These are phyloP conservation scores for Rhincodon typus DNA, from an alignment of 2,797 vertebrate species.

Conservation along the genomic window DNA sequence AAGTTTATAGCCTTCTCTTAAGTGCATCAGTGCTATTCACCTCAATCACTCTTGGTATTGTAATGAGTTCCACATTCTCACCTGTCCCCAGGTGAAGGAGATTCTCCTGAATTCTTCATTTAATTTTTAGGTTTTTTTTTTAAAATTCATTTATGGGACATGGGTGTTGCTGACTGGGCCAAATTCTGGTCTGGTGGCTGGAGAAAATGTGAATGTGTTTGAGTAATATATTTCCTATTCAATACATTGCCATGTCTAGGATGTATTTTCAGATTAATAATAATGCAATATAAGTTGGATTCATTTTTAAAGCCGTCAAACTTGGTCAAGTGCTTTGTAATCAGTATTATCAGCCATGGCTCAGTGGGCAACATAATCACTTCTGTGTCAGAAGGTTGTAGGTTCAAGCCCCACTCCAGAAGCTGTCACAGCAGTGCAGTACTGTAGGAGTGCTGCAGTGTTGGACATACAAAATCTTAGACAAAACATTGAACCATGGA, in stretches of 20 bases:
- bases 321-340: neutral
- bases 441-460: neutral
- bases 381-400: neutral
- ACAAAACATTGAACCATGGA: neutral
- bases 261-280: neutral
- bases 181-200: neutral
- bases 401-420: neutral
- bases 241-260: neutral
- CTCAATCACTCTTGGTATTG: neutral
- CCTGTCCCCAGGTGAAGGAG: neutral
- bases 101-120: neutral
- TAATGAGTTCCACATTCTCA: neutral
- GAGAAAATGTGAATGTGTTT: too few species aligned
- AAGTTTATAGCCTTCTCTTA: too few species aligned
- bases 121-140: neutral
- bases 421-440: neutral
- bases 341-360: neutral
- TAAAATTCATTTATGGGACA: too few species aligned
- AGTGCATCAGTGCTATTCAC: neutral
- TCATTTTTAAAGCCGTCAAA: neutral
- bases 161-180: neutral
- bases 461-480: neutral
- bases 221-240: neutral
- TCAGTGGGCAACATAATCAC: too few species aligned
- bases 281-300: neutral